Percentiles rank a stretch among this genome's conserved stretches.
Evolutionary conservation across 2,113 vertebrate genomes (phyloP).

Genomic region (Oceanodroma tethys): DNA sequence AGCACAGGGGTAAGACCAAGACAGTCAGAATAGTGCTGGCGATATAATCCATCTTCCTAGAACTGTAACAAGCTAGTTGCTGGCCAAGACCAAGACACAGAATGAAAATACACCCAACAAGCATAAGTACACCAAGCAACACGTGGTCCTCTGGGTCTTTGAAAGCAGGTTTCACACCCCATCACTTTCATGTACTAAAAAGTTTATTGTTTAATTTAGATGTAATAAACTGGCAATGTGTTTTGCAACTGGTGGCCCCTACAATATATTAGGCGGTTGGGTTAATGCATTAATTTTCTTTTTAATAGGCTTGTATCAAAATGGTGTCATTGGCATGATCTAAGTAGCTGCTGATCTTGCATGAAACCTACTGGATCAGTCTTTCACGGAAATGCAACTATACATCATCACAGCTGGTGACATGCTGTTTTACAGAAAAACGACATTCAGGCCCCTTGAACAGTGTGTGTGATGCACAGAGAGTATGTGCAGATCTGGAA

Average conservation of each 20-base stretch:
- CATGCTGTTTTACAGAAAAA: not conserved
- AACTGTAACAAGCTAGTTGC: not conserved
- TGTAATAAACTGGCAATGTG: not conserved
- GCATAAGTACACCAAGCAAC: not conserved
- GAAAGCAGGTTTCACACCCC: not conserved
- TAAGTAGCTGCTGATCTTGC: not conserved
- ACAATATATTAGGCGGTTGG: not conserved
- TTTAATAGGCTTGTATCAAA: not conserved
- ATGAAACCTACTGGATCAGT: not conserved
- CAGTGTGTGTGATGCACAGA: not conserved
- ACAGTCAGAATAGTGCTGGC: not conserved
- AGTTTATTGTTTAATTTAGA: not conserved
- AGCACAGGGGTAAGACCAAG: not conserved
- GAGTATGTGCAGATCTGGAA: not conserved
- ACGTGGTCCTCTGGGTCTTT: not conserved
- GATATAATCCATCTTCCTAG: not conserved
- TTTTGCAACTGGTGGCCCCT: not conserved
- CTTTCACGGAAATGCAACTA: not conserved
- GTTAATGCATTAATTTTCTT: not conserved
- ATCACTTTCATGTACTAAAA: not conserved
- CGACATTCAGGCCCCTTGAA: not conserved
- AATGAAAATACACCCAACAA: not conserved
- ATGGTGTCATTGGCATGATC: not conserved
- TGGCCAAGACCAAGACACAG: not conserved
- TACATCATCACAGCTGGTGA: not conserved